Conservation (phyloP, 2,888 invertebrate species). For the Cynaeus angustus region DNA sequence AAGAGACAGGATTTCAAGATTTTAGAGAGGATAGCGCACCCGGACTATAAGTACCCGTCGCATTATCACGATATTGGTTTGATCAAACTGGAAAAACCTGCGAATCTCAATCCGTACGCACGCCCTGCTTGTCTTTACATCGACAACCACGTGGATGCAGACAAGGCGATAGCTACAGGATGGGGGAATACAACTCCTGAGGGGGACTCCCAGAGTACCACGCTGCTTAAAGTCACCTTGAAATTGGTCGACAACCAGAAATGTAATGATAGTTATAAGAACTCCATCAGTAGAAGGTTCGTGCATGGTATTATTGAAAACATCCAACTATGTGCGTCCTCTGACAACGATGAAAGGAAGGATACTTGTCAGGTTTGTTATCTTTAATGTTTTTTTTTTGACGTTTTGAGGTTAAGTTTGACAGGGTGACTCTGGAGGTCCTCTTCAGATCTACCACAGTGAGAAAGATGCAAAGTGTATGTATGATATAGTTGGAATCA, state of each 20-base stretch:
- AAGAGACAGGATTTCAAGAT: background rate
- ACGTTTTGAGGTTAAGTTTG: background rate
- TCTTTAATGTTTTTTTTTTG: background rate
- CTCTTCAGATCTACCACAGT: constrained; percentile 7
- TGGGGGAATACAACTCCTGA: constrained; percentile 65
- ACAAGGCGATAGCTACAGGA: constrained; percentile 67
- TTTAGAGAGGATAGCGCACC: constrained; percentile 62
- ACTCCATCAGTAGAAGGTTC: background rate
- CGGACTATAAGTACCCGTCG: constrained; percentile 64
- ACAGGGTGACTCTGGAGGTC: constrained; percentile 14
- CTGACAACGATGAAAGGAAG: background rate
- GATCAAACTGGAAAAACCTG: constrained; percentile 63
- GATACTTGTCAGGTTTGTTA: constrained; percentile 26
- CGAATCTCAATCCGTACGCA: constrained; percentile 64
- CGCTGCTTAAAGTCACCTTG: constrained; percentile 14
- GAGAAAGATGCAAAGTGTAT: constrained; percentile 33
- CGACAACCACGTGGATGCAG: background rate
- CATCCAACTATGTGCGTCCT: background rate
- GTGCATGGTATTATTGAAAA: background rate
- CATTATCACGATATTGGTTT: constrained; percentile 72
- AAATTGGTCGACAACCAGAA: background rate
- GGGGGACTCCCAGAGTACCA: constrained; percentile 6
- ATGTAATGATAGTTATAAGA: background rate
- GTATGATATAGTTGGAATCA: constrained; percentile 14
- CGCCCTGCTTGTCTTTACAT: constrained; percentile 69